These are phyloP conservation scores for Drosophila koepferae DNA, from an alignment of 2,888 invertebrate genomes.

Conservation along the genomic window DNA sequence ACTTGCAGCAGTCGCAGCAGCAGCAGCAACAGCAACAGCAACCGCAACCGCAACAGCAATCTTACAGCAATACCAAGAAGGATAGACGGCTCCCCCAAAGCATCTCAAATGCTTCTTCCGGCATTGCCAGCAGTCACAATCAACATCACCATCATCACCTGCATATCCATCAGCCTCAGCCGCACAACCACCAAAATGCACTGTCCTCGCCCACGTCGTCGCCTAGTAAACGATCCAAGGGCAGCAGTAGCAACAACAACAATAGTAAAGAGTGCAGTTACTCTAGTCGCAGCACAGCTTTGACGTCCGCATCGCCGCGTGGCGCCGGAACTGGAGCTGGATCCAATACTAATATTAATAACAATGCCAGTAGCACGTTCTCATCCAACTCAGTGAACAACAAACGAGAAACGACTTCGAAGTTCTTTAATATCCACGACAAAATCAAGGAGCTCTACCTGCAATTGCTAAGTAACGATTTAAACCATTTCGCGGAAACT, in stretches of 20 bases:
- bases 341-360: slow-evolving; percentile 38
- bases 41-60: slow-evolving; percentile 20
- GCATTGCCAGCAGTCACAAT: slow-evolving; percentile 38
- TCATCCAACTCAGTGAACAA: slow-evolving; percentile 40
- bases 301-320: slow-evolving; percentile 63
- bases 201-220: slow-evolving; percentile 79
- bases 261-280: slow-evolving; percentile 61
- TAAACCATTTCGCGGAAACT: slow-evolving; percentile 83
- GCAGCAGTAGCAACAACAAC: slow-evolving; percentile 40
- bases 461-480: slow-evolving; percentile 83
- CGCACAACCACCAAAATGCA: slow-evolving; percentile 69
- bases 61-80: slow-evolving; percentile 58
- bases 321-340: slow-evolving; percentile 40
- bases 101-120: slow-evolving; percentile 45
- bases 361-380: slow-evolving; percentile 52
- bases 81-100: slow-evolving; percentile 58
- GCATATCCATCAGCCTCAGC: slow-evolving; percentile 54
- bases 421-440: slow-evolving; percentile 84
- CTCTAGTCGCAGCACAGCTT: slow-evolving; percentile 72
- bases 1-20: slow-evolving; percentile 43
- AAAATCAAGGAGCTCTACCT: slow-evolving; percentile 84
- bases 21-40: slow-evolving; percentile 27
- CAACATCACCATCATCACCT: slow-evolving; percentile 60
- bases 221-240: slow-evolving; percentile 83
- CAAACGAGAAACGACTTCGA: slow-evolving; percentile 59